A percentile compares a stretch with the other conserved stretches of the same genome.
Conservation (phyloP, 2,888 invertebrate genomes). For the Macrophya annulata region DNA sequence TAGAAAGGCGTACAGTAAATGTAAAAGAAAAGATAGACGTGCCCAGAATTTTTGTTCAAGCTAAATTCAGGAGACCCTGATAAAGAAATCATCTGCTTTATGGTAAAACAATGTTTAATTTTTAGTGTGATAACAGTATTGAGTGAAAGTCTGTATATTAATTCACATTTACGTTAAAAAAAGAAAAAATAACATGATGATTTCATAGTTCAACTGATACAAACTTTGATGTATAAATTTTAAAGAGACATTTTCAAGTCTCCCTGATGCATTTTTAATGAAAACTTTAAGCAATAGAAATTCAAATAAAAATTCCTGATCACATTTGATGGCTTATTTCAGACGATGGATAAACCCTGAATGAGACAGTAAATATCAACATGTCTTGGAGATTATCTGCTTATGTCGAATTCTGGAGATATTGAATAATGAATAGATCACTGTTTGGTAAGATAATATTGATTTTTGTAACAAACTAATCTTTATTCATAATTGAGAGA, state of each 20-base stretch:
- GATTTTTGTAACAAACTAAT: neutral
- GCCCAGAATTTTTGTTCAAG: constrained; percentile 96
- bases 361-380: neutral
- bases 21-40: constrained; percentile 95
- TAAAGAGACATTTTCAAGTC: constrained; percentile 76
- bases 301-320: neutral
- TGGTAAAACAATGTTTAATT: constrained; percentile 36
- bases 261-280: neutral
- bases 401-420: neutral
- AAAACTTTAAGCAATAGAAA: neutral
- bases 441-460: constrained; percentile 14
- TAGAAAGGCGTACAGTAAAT: constrained; percentile 95
- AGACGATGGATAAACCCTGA: neutral
- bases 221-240: constrained; percentile 68
- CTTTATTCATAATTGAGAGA: neutral
- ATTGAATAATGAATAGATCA: neutral
- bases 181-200: constrained; percentile 64
- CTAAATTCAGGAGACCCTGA: constrained; percentile 86
- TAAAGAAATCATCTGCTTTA: neutral
- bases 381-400: neutral
- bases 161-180: neutral
- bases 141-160: neutral
- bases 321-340: neutral
- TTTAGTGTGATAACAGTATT: neutral
- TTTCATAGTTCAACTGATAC: constrained; percentile 77